phyloP scores from a whole-genome alignment of 2,113 vertebrate genomes.

The Sylvietta virens region DNA sequence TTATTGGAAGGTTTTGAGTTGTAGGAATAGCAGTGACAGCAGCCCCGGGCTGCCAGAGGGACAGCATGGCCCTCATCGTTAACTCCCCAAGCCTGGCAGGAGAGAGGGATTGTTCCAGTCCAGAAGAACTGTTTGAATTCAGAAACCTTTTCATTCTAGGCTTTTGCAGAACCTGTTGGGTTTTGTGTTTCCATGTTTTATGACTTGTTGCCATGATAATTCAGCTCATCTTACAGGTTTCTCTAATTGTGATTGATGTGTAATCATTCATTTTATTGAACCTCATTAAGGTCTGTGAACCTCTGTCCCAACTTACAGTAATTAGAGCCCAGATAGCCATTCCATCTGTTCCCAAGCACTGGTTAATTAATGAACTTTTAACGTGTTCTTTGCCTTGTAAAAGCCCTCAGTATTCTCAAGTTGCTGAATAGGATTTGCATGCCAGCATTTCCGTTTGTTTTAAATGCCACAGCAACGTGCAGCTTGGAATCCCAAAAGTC shows the following conservation, averaged over 20 bases:
- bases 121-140: not conserved
- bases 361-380: conserved; percentile 99
- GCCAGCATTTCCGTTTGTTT: conserved; percentile 71
- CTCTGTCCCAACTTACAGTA: conserved; percentile 85
- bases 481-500: conserved; percentile 70
- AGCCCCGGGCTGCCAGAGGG: not conserved
- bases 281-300: conserved; percentile 78
- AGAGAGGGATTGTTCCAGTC: not conserved
- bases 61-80: not conserved
- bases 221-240: conserved; percentile 70
- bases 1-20: not conserved
- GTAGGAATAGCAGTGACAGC: not conserved
- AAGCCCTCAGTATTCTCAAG: conserved; percentile 82
- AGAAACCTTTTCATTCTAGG: not conserved
- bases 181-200: conserved; percentile 69
- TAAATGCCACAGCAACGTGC: conserved; percentile 67
- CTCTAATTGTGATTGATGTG: conserved; percentile 79
- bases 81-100: not conserved
- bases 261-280: conserved; percentile 82
- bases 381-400: conserved; percentile 77
- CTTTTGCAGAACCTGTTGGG: not conserved
- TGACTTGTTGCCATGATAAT: conserved; percentile 73
- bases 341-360: conserved; percentile 93
- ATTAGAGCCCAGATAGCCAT: conserved; percentile 90
- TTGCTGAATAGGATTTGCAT: conserved; percentile 81